Base-by-base conservation (phyloP, 2,113 vertebrate species). In the Festucalex cinctus region DNA sequence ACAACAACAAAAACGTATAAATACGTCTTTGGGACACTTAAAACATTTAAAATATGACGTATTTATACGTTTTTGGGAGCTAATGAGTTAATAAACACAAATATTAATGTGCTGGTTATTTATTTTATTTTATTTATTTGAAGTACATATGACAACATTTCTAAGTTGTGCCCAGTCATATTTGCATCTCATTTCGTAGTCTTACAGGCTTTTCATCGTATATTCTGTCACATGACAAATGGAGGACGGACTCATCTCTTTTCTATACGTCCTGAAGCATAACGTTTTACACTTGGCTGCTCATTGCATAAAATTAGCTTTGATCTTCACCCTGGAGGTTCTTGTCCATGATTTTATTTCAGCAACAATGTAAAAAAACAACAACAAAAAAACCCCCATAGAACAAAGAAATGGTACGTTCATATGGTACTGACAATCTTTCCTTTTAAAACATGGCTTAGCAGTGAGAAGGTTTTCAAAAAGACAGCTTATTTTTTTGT, bases 281-380 rank as follows among this genome's bases (percentile, higher is more conserved):
- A 37, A 56, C 51, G 53, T 80, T 85, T 88, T 81, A 80, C 78
- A 80, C 73, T 60, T 76, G 72, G 82, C 63, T 54, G 54, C 65
- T 71, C 61, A 43, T 54, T 68, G 61, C 69, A 69, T 36, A 37
- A 78, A 63, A 63, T 49, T 39, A 22, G 65, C 74, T 68, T 75
- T 78, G 79, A 86, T 83, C 74, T 68, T 68, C 73, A 82, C 74
- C 69, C 71, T 49, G 53, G 66, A 83, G 78, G 79, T 86, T 71
- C 58, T 67, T 69, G 77, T 80, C 70, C 66, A 69, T 60, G 71
- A 81, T 68, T 83, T 59, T 73, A 65, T 76, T 77, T 80, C 66
- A 73, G 70, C 67, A 72, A 67, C 74, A 73, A 75, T 49, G 65
- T 73, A 26, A 73, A 32, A 32, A 32, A 32, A 32, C 2, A 32